Percentiles rank a stretch among this genome's conserved stretches.
Conservation (phyloP, 2,888 invertebrate genomes). For the Lycia hirtaria region DNA sequence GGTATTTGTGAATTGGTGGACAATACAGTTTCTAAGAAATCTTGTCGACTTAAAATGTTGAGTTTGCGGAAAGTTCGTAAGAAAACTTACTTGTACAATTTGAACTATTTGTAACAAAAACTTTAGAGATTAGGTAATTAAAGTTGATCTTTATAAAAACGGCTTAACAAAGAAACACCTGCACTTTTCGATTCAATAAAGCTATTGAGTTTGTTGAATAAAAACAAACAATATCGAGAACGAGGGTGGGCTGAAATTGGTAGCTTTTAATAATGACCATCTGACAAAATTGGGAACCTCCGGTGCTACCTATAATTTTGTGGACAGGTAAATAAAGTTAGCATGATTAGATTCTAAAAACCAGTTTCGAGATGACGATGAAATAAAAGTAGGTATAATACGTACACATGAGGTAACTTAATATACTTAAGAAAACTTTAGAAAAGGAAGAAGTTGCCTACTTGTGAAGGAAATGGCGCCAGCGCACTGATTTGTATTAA, state of each 20-base stretch:
- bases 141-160: not conserved
- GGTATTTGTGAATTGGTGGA: constrained; percentile 43
- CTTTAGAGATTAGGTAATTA: not conserved
- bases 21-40: constrained; percentile 42
- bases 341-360: constrained; percentile 6
- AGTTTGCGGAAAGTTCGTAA: constrained; percentile 5
- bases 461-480: too few relatives aligned
- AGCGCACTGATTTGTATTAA: too few relatives aligned
- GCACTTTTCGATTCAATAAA: constrained; percentile 26
- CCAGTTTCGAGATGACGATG: not conserved
- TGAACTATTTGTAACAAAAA: constrained; percentile 5
- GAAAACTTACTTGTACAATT: constrained; percentile 17
- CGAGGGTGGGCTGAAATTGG: constrained; percentile 61
- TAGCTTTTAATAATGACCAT: constrained; percentile 67
- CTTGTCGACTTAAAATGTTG: constrained; percentile 27
- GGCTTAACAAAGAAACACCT: constrained; percentile 15
- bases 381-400: too few relatives aligned
- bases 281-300: constrained; percentile 62
- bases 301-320: constrained; percentile 55
- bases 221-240: constrained; percentile 32
- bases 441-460: too few relatives aligned
- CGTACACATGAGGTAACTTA: too few relatives aligned
- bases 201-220: constrained; percentile 16
- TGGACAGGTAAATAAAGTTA: constrained; percentile 32
- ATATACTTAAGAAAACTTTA: too few relatives aligned